Evolutionary conservation across 1,140 invertebrate genomes (phyloP).

Genomic region (Hypsibius dujardini): DNA sequence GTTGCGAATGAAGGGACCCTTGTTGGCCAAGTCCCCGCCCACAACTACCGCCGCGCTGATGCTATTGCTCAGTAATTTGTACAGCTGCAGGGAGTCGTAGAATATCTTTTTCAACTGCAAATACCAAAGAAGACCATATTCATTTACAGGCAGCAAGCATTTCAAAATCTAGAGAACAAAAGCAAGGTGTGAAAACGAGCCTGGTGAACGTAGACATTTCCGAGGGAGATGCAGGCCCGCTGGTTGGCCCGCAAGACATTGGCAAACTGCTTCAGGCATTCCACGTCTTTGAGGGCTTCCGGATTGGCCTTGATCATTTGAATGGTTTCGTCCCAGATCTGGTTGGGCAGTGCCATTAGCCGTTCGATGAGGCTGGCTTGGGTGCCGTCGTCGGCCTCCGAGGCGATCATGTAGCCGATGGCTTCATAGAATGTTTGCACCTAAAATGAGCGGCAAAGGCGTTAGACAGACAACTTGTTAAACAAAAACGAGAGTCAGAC

Average conservation of each 20-base stretch:
- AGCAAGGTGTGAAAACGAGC: slow-evolving; percentile 28
- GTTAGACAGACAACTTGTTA: background rate
- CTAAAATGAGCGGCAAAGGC: slow-evolving; percentile 34
- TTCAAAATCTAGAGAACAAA: background rate
- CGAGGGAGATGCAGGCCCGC: slow-evolving; percentile 85
- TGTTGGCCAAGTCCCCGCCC: slow-evolving; percentile 85
- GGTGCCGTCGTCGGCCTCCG: slow-evolving; percentile 65
- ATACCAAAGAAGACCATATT: slow-evolving; percentile 18
- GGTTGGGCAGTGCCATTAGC: slow-evolving; percentile 92
- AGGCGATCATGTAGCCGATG: slow-evolving; percentile 95
- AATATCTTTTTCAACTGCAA: slow-evolving; percentile 76
- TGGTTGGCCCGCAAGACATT: slow-evolving; percentile 99
- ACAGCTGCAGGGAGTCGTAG: slow-evolving; percentile 96
- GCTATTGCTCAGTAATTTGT: slow-evolving; percentile 94
- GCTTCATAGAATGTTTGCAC: slow-evolving; percentile 99
- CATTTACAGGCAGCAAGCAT: background rate
- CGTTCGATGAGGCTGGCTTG: slow-evolving; percentile 90
- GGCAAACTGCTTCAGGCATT: slow-evolving; percentile 86
- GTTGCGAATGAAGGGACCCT: slow-evolving; percentile 88
- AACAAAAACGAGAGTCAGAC: slow-evolving; percentile 15
- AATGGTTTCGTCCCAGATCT: slow-evolving; percentile 98
- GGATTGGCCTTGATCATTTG: slow-evolving; percentile 60
- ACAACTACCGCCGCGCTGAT: slow-evolving; percentile 84
- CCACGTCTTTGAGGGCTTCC: slow-evolving; percentile 81
- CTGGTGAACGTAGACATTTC: slow-evolving; percentile 84